Base-by-base conservation (phyloP, 2,113 vertebrate species). In the Cygnus buccinator region DNA sequence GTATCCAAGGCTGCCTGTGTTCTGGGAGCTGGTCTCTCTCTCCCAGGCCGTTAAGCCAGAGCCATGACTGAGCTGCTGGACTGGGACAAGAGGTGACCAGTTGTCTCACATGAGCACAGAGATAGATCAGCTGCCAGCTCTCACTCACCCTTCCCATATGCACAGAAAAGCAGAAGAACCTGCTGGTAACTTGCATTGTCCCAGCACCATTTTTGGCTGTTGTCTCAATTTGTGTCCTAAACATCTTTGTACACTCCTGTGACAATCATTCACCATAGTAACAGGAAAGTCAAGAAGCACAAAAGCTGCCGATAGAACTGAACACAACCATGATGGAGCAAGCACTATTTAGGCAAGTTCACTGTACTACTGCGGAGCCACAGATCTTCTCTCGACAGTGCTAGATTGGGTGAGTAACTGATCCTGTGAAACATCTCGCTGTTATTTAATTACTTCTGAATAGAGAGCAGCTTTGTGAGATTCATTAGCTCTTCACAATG, bases 401-500 rank as follows among this genome's bases (percentile, higher is more conserved):
- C 86, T 68, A 33, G 83, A 70, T 4, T 89, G 87, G 84, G 84
- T 79, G 54, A 87, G 31, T 52, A 67, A 68, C 76, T 19, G 44
- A 87, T 75, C 6, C 76, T 68, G 68, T 71, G 94, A 92, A 87
- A 87, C 80, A 77, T 72, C 65, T 81, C 6, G 0, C 66, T 20
- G 8, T 43, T 73, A 76, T 68, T 94, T 94, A 91, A 95, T 93
- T 93, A 81, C 81, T 61, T 91, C 74, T 81, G 77, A 81, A 81
- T 90, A 89, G 90, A 87, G 62, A 65, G 73, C 62, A 82, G 80
- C 90, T 94, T 90, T 85, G 83, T 88, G 78, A 92, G 82, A 83
- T 81, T 92, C 85, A 35, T 94, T 86, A 91, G 87, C 92, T 91
- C 67, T 91, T 92, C 90, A 48, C 63, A 63, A 4, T 84, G 92